phyloP scores from a whole-genome alignment of 2,888 invertebrate genomes.

The Allacma fusca region DNA sequence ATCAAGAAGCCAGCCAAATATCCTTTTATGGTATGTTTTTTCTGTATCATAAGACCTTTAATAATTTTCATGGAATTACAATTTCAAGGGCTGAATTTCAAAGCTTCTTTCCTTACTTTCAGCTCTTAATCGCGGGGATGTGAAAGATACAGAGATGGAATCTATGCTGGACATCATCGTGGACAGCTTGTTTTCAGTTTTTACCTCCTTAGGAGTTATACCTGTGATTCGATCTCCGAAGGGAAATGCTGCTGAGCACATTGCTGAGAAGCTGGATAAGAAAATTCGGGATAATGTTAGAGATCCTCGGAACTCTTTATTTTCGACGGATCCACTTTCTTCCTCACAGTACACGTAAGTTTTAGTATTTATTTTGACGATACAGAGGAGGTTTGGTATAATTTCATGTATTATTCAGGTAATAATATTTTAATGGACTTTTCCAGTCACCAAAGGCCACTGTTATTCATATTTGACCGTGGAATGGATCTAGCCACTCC shows the following conservation, averaged over 20 bases:
- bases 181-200: constrained; percentile 95
- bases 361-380: background rate
- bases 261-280: constrained; percentile 95
- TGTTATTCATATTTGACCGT: constrained; percentile 90
- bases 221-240: constrained; percentile 91
- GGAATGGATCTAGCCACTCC: constrained; percentile 97
- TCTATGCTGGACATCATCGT: constrained; percentile 91
- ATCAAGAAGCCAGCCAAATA: constrained; percentile 87
- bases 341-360: constrained; percentile 68
- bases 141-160: constrained; percentile 95
- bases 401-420: too few relatives aligned
- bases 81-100: too few relatives aligned
- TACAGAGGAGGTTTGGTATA: background rate
- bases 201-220: constrained; percentile 92
- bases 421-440: constrained; percentile 63
- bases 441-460: constrained; percentile 89
- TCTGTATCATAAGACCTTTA: constrained; percentile 17
- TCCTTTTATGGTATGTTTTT: constrained; percentile 83
- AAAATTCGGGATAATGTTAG: constrained; percentile 95
- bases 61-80: too few relatives aligned
- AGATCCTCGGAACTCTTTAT: constrained; percentile 95
- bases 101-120: too few relatives aligned
- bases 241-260: constrained; percentile 98
- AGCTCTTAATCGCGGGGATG: constrained; percentile 93
- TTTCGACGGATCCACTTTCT: constrained; percentile 84